These are phyloP conservation scores for Garra rufa DNA, from an alignment of 2,113 vertebrate species.

Conservation along the genomic window DNA sequence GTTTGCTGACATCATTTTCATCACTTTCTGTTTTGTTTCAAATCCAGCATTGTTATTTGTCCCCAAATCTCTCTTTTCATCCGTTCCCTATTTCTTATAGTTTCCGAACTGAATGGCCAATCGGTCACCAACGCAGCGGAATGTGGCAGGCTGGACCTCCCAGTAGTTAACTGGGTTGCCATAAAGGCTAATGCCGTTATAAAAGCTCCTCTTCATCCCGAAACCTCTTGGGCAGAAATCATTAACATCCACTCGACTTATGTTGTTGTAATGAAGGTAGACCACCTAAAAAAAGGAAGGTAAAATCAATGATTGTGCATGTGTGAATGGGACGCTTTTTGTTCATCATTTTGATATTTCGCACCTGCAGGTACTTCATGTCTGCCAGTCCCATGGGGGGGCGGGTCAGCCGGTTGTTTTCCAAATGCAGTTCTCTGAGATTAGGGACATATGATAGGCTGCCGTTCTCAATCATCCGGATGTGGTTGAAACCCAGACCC, in stretches of 20 bases:
- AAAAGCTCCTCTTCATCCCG: constrained; percentile 86
- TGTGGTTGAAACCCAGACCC: constrained; percentile 86
- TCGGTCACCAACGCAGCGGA: constrained; percentile 86
- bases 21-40: constrained; percentile 12
- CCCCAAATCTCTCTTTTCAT: background rate
- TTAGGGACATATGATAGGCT: constrained; percentile 81
- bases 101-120: constrained; percentile 90
- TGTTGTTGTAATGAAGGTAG: constrained; percentile 89
- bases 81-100: constrained; percentile 84
- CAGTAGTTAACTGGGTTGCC: constrained; percentile 89
- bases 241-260: constrained; percentile 78
- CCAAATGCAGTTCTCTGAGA: constrained; percentile 87
- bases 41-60: constrained; percentile 5
- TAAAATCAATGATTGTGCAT: background rate
- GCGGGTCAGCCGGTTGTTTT: constrained; percentile 84
- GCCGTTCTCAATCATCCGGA: constrained; percentile 87
- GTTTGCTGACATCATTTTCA: constrained; percentile 2
- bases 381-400: constrained; percentile 84
- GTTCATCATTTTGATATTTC: constrained; percentile 18
- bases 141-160: constrained; percentile 88
- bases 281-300: constrained; percentile 78
- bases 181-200: constrained; percentile 89
- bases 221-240: constrained; percentile 87
- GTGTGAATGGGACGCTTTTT: background rate
- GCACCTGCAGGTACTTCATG: constrained; percentile 89